Evolutionary conservation across 2,113 vertebrate genomes (phyloP).

Genomic region (Erythrolamprus reginae): DNA sequence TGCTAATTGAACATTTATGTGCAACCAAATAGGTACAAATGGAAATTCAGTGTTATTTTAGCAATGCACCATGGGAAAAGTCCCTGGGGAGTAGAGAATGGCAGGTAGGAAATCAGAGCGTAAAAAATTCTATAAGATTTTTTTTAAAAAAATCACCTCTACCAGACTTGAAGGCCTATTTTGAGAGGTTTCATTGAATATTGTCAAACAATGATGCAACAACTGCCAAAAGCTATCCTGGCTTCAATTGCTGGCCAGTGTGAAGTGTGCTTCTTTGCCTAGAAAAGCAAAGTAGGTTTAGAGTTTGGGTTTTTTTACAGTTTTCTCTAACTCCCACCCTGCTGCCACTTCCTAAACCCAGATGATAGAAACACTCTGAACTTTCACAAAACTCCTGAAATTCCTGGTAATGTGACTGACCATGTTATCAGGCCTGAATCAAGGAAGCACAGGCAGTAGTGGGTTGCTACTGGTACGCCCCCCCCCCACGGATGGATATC

Average conservation of each 20-base stretch:
- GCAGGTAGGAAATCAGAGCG: slow-evolving; percentile 47
- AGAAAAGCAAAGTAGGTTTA: background rate
- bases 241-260: slow-evolving; percentile 34
- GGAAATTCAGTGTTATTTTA: slow-evolving; percentile 41
- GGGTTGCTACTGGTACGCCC: too few relatives aligned
- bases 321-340: slow-evolving; percentile 13
- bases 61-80: slow-evolving; percentile 40
- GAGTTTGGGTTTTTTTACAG: slow-evolving; percentile 5
- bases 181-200: slow-evolving; percentile 51
- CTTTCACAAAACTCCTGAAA: background rate
- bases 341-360: background rate
- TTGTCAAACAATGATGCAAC: slow-evolving; percentile 47
- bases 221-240: slow-evolving; percentile 26
- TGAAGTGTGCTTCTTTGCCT: slow-evolving; percentile 27
- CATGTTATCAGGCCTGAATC: background rate
- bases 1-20: slow-evolving; percentile 65
- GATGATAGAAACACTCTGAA: background rate
- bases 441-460: background rate
- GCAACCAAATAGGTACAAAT: slow-evolving; percentile 50
- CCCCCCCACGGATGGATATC: too few relatives aligned
- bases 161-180: slow-evolving; percentile 49
- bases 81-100: slow-evolving; percentile 40
- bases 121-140: slow-evolving; percentile 42
- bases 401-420: background rate
- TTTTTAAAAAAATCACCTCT: slow-evolving; percentile 46